phyloP scores from a whole-genome alignment of 2,797 vertebrate genomes.

The Malacoraja senta region DNA sequence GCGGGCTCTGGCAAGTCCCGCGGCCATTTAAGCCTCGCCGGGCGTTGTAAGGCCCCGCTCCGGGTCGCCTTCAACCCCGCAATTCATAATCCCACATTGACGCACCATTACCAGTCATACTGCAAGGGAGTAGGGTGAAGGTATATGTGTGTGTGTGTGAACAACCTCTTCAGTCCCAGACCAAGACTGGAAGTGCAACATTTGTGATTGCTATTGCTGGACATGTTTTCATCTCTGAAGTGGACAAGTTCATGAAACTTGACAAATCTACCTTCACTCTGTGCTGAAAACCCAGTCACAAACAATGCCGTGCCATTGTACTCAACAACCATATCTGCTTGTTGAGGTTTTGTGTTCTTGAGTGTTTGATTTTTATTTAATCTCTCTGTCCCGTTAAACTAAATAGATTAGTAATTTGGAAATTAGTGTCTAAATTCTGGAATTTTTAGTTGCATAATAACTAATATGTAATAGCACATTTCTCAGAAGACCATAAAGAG shows the following conservation, averaged over 20 bases:
- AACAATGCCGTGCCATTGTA: neutral
- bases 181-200: neutral
- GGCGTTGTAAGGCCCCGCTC: too few species aligned
- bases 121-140: neutral
- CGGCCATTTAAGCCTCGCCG: too few species aligned
- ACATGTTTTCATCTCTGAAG: neutral
- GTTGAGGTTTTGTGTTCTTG: neutral
- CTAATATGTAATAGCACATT: neutral
- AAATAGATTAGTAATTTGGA: neutral
- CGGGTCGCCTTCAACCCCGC: too few species aligned
- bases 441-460: neutral
- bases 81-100: neutral
- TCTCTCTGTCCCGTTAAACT: neutral
- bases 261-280: neutral
- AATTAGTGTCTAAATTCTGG: neutral
- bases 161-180: neutral
- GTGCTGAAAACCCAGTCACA: neutral
- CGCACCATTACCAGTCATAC: neutral
- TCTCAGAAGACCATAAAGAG: neutral
- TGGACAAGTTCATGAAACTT: neutral
- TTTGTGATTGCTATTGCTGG: neutral
- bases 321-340: neutral
- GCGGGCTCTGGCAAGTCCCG: too few species aligned
- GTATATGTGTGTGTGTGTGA: neutral
- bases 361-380: neutral